Evolutionary conservation across 2,797 vertebrate genomes (phyloP).

Genomic region (Simalia tracyae): DNA sequence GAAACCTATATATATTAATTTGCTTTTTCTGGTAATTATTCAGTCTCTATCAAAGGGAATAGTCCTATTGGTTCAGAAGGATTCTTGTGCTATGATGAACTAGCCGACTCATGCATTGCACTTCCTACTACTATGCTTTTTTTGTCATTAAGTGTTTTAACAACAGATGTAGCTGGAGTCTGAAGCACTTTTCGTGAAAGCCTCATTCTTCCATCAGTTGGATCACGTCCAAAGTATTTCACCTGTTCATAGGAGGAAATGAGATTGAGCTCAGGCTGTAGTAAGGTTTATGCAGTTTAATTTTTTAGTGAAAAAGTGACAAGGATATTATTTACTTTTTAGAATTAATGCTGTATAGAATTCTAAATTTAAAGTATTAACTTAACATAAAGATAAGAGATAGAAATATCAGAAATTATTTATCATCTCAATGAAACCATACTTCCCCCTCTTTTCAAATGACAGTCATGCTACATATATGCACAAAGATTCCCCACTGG

Average conservation of each 20-base stretch:
- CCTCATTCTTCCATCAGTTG: constrained; percentile 95
- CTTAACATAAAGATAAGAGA: not conserved
- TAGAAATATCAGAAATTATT: not conserved
- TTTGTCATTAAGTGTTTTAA: constrained; percentile 86
- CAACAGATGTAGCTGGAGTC: constrained; percentile 78
- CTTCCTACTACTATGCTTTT: constrained; percentile 85
- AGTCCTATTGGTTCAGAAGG: not conserved
- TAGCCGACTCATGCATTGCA: constrained; percentile 63
- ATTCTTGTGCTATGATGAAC: constrained; percentile 48
- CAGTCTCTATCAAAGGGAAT: constrained; percentile 22
- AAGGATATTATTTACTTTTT: not conserved
- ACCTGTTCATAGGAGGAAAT: constrained; percentile 77
- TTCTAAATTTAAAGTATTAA: not conserved
- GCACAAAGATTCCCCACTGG: not conserved
- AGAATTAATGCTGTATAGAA: not conserved
- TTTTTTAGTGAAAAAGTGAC: not conserved
- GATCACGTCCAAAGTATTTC: constrained; percentile 96
- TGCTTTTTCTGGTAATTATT: not conserved
- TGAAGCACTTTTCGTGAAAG: constrained; percentile 95
- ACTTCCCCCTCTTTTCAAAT: not conserved
- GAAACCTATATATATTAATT: constrained; percentile 29
- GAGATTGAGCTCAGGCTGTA: not conserved
- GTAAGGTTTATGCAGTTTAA: not conserved
- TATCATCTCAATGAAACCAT: not conserved
- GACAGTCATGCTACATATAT: not conserved